Evolutionary conservation across 2,113 vertebrate genomes (phyloP), one percentile per base, ranked within the genome.

Genomic region (Typhlomys cinereus): DNA sequence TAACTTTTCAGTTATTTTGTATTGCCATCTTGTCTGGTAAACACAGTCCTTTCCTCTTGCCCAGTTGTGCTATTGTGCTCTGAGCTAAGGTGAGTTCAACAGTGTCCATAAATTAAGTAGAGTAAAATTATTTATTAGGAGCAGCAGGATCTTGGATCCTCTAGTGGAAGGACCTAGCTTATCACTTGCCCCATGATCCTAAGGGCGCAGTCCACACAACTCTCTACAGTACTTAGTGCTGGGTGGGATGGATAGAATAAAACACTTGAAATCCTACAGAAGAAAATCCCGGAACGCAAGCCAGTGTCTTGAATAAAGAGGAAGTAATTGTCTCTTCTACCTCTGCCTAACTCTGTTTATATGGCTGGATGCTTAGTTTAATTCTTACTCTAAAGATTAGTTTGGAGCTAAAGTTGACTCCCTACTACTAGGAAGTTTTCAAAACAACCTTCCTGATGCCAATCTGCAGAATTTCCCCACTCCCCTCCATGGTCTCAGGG

Each of bases 301-400:
- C 78, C 5, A 34, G 59, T 69, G 69, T 88, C 78, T 87, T 50
- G 54, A 69, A 71, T 52, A 88, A 84, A 69, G 73, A 81, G 86
- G 48, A 85, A 78, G 83, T 46, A 91, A 4, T 29, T 80, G 52
- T 67, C 31, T 13, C 0, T 54, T 50, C 34, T 14, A 67, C n/a
- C 15, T 39, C 75, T 83, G 34, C 13, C 52, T 66, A 31, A 10
- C 4, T 81, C 41, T 75, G 95, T 96, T 97, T 94, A 98, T 96
- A 95, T 85, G 93, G 61, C 11, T 85, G 82, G 69, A 97, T 39
- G 17, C 15, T 92, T 57, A 95, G 12, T 81, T 82, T 97, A 34
- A 79, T 76, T 54, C 94, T 84, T 57, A 64, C 39, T 96, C 96
- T 92, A 87, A 95, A 97, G 89, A 64, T 91, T 27, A 95, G 23